Evolutionary conservation across 2,888 invertebrate genomes (phyloP).

Genomic region (Cheilosia pagana): DNA sequence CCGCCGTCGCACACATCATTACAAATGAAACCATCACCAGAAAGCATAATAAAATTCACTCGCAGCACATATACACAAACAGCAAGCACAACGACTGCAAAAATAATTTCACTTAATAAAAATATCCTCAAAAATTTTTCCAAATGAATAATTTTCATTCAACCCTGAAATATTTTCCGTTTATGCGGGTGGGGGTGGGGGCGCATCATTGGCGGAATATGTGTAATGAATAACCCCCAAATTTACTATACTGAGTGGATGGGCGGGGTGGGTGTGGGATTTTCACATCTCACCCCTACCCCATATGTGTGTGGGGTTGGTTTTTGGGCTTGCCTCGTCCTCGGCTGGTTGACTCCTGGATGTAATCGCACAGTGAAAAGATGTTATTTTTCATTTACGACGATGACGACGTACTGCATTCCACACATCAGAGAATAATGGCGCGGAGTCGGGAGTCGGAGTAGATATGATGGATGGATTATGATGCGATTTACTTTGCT

Average conservation of each 20-base stretch:
- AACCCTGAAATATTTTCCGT: constrained; percentile 69
- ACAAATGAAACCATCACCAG: constrained; percentile 74
- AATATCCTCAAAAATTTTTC: constrained; percentile 75
- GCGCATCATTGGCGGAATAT: constrained; percentile 32
- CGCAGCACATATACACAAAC: neutral
- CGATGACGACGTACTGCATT: constrained; percentile 49
- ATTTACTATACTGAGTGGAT: constrained; percentile 56
- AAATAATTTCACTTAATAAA: constrained; percentile 75
- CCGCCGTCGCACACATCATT: constrained; percentile 65
- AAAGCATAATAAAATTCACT: constrained; percentile 62
- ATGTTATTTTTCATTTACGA: constrained; percentile 72
- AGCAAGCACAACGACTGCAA: constrained; percentile 60
- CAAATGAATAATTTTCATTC: constrained; percentile 75
- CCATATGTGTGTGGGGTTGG: too few species aligned
- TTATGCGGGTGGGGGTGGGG: constrained; percentile 9
- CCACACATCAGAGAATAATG: neutral
- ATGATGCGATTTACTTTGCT: constrained; percentile 21
- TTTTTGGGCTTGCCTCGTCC: constrained; percentile 14
- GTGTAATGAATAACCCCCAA: constrained; percentile 71
- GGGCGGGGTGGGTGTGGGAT: neutral
- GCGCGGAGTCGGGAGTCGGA: neutral
- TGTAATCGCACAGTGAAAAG: constrained; percentile 71
- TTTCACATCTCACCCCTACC: neutral
- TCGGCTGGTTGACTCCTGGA: constrained; percentile 66
- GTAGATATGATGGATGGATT: constrained; percentile 4